Percentiles rank a stretch among this genome's conserved stretches.
Evolutionary conservation across 2,888 invertebrate genomes (phyloP).

Genomic region (Gymnocheta viridis): DNA sequence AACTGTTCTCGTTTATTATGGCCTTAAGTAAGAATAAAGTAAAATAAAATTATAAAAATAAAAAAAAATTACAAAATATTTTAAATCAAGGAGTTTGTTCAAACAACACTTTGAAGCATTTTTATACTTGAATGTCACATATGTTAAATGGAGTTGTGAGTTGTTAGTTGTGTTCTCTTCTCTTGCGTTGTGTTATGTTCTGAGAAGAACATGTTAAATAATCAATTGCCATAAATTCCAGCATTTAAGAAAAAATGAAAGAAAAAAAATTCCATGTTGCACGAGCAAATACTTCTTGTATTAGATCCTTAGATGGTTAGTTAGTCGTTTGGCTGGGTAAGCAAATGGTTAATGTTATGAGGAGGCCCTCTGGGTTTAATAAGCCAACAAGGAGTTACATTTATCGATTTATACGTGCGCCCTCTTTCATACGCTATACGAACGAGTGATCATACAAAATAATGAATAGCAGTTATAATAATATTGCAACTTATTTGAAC

Average conservation of each 20-base stretch:
- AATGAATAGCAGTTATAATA: conserved; percentile 43
- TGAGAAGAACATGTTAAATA: conserved; percentile 79
- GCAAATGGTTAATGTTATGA: conserved; percentile 33
- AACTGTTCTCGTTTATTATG: conserved; percentile 65
- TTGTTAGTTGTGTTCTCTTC: conserved; percentile 70
- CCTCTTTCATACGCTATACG: conserved; percentile 17
- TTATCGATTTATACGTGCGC: conserved; percentile 46
- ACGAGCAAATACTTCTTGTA: conserved; percentile 20
- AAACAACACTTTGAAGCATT: conserved; percentile 60
- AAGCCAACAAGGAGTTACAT: conserved; percentile 55
- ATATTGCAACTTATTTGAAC: conserved; percentile 58
- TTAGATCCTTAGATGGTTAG: conserved; percentile 57
- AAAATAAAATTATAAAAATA: conserved; percentile 16
- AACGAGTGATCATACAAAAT: background rate
- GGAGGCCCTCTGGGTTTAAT: conserved; percentile 54
- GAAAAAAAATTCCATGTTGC: conserved; percentile 8
- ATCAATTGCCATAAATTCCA: conserved; percentile 78
- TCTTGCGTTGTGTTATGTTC: conserved; percentile 68
- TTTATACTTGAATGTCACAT: conserved; percentile 59
- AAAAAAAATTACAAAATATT: conserved; percentile 6
- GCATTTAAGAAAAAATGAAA: conserved; percentile 31
- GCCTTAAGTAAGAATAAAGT: conserved; percentile 43
- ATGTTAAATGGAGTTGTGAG: conserved; percentile 14
- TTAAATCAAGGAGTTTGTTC: conserved; percentile 49
- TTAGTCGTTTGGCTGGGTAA: conserved; percentile 17